Evolutionary conservation across 2,888 invertebrate species (phyloP).

Genomic region (Dasysyrphus tricinctus): DNA sequence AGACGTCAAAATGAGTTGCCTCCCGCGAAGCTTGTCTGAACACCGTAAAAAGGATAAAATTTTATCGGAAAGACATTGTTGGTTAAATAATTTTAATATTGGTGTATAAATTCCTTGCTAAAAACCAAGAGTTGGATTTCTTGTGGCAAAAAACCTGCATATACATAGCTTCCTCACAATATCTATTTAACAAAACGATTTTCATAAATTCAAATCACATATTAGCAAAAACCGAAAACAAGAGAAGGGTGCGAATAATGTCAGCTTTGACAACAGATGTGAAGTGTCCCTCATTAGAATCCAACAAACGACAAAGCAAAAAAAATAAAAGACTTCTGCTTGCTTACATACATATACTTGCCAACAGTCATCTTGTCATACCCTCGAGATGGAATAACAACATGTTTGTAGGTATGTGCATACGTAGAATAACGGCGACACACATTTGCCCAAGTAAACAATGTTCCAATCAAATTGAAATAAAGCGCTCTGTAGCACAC

Average conservation of each 20-base stretch:
- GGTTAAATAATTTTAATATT: no score
- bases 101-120: no score
- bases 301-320: constrained; percentile 32
- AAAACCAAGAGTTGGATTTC: no score
- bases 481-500: constrained; percentile 26
- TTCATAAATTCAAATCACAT: constrained; percentile 23
- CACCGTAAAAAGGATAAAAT: no score
- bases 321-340: constrained; percentile 6
- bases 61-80: no score
- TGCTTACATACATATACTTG: constrained; percentile 37
- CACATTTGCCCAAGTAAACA: constrained; percentile 57
- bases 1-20: no score
- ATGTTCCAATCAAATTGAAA: constrained; percentile 63
- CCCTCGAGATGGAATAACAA: constrained; percentile 42
- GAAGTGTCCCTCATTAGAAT: constrained; percentile 69
- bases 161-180: no score
- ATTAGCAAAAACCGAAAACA: constrained; percentile 1
- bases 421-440: constrained; percentile 36
- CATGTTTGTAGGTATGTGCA: constrained; percentile 12
- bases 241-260: constrained; percentile 52
- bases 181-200: constrained; percentile 10
- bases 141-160: no score
- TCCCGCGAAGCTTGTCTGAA: no score
- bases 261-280: constrained; percentile 67
- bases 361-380: constrained; percentile 59